These are phyloP conservation scores for Achlya flavicornis DNA, from an alignment of 2,888 invertebrate genomes.

Conservation along the genomic window DNA sequence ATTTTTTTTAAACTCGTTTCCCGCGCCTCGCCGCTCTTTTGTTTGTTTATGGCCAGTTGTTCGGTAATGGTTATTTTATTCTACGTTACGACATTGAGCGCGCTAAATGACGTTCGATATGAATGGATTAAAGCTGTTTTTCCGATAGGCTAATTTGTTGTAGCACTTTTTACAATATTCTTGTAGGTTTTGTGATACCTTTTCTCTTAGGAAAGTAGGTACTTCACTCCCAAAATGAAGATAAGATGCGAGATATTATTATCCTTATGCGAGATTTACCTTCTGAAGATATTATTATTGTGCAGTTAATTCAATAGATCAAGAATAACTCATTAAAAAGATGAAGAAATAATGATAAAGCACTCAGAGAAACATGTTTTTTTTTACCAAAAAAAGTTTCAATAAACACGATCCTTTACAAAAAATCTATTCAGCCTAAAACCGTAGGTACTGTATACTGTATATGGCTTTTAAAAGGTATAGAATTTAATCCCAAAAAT, in stretches of 20 bases:
- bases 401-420: no score
- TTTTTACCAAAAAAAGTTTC: no score
- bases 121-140: not conserved
- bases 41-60: conserved; percentile 61
- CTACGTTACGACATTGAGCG: conserved; percentile 39
- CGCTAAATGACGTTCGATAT: conserved; percentile 13
- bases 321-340: no score
- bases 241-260: no score
- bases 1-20: conserved; percentile 68
- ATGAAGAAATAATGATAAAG: no score
- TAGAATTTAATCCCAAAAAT: not conserved
- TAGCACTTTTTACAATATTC: not conserved
- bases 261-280: no score
- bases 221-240: no score
- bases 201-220: not conserved
- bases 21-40: conserved; percentile 36
- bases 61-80: conserved; percentile 52
- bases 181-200: not conserved
- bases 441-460: not conserved
- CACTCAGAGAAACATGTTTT: no score
- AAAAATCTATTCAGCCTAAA: no score
- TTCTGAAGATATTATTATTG: no score
- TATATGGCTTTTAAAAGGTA: not conserved
- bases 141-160: not conserved
- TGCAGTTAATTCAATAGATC: no score